phyloP scores from a whole-genome alignment of 2,888 invertebrate genomes.

The Drosophila paramelanica region DNA sequence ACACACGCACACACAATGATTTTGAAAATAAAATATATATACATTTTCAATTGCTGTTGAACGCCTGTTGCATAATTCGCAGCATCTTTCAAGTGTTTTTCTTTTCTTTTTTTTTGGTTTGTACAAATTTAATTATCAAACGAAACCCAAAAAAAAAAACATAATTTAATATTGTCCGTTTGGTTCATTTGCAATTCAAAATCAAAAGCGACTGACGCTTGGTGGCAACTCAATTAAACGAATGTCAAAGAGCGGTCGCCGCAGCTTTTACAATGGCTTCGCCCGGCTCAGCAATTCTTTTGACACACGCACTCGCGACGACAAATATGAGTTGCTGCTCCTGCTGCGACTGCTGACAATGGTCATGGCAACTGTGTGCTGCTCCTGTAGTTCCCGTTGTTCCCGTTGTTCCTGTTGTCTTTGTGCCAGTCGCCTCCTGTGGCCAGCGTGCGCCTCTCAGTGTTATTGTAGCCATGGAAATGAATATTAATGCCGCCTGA shows the following conservation, averaged over 20 bases:
- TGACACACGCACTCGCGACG: conserved; percentile 43
- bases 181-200: conserved; percentile 77
- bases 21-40: conserved; percentile 41
- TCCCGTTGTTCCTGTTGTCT: conserved; percentile 41
- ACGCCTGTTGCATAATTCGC: conserved; percentile 49
- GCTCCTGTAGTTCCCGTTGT: conserved; percentile 11
- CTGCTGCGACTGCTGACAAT: conserved; percentile 24
- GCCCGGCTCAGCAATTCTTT: conserved; percentile 74
- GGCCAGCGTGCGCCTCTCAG: conserved; percentile 52
- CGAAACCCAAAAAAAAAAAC: conserved; percentile 42
- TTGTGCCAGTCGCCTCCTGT: conserved; percentile 66
- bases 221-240: conserved; percentile 73
- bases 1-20: conserved; percentile 13
- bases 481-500: conserved; percentile 77
- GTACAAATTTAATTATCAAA: conserved; percentile 55
- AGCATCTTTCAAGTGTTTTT: conserved; percentile 10
- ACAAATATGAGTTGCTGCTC: conserved; percentile 44
- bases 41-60: conserved; percentile 28
- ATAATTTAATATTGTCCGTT: conserved; percentile 26
- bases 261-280: conserved; percentile 42
- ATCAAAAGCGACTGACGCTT: conserved; percentile 41
- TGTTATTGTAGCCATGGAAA: conserved; percentile 77
- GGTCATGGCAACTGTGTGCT: conserved; percentile 28
- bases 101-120: too few relatives aligned
- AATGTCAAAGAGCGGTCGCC: conserved; percentile 70